These are phyloP conservation scores for Drosophila limbata DNA, from an alignment of 2,888 invertebrate genomes.

Conservation along the genomic window DNA sequence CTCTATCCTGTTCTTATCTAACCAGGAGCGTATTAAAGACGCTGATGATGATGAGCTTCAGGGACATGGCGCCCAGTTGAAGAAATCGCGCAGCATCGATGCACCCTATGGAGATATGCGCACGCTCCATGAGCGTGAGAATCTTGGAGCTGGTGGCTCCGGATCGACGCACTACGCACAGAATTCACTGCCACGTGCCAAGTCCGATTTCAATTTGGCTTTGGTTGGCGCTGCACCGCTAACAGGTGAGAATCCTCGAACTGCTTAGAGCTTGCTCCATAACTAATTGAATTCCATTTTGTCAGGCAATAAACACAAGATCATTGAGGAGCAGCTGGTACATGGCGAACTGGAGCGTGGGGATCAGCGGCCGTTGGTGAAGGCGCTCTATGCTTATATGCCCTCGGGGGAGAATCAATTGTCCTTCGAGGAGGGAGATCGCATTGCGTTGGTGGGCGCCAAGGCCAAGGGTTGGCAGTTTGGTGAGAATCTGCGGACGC, in stretches of 20 bases:
- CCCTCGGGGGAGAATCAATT: constrained; percentile 96
- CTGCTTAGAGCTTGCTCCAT: fast-evolving
- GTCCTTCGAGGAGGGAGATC: constrained; percentile 95
- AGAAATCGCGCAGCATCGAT: constrained; percentile 95
- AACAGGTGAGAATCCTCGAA: constrained; percentile 30
- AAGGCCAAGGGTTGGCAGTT: constrained; percentile 98
- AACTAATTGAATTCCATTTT: not conserved
- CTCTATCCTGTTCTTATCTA: not conserved
- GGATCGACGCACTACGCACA: constrained; percentile 85
- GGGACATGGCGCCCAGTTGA: constrained; percentile 87
- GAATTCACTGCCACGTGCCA: constrained; percentile 89
- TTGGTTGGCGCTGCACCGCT: constrained; percentile 62
- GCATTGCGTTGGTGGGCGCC: constrained; percentile 94
- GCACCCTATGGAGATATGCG: constrained; percentile 94
- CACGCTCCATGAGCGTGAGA: constrained; percentile 86
- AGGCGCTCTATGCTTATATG: constrained; percentile 95
- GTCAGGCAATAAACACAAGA: constrained; percentile 71
- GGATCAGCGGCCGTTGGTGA: constrained; percentile 91
- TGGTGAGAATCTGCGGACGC: constrained; percentile 97
- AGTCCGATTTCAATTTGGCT: constrained; percentile 94
- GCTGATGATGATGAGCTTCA: constrained; percentile 87
- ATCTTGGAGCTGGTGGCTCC: constrained; percentile 34
- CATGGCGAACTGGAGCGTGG: constrained; percentile 77
- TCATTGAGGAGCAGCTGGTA: constrained; percentile 60
- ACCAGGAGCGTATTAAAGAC: constrained; percentile 84